These are phyloP conservation scores for rabbit (Oryctolagus cuniculus) DNA, from an alignment of 2,113 vertebrate genomes.

Conservation along the genomic window DNA sequence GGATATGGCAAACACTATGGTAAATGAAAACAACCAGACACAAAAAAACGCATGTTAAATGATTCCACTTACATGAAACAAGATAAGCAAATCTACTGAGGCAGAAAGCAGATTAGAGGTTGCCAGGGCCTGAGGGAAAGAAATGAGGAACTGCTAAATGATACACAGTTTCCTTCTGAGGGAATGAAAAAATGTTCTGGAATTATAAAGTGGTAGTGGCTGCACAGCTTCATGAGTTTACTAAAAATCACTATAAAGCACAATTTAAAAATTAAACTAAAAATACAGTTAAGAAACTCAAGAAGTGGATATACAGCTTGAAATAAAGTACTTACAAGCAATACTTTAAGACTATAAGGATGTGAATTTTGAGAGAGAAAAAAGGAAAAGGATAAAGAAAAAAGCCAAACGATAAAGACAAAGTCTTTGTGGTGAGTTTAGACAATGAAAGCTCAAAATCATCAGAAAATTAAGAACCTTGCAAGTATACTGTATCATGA, in stretches of 20 bases:
- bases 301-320: background rate
- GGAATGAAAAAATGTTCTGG: conserved; percentile 22
- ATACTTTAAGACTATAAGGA: background rate
- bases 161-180: conserved; percentile 7
- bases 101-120: background rate
- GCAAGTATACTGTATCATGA: background rate
- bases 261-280: conserved; percentile 20
- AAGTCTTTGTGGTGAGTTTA: conserved; percentile 19
- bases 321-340: conserved; percentile 51
- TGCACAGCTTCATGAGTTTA: conserved; percentile 2
- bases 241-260: conserved; percentile 32
- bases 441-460: conserved; percentile 9
- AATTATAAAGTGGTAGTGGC: background rate
- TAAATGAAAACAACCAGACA: conserved; percentile 51
- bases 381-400: too few relatives aligned
- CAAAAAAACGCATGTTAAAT: background rate
- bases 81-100: background rate
- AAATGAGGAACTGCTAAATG: background rate
- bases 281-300: conserved; percentile 44
- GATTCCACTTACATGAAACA: conserved; percentile 35
- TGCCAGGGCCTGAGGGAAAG: background rate
- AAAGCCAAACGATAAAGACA: conserved; percentile 30
- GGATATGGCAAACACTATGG: conserved; percentile 2
- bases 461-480: conserved; percentile 55
- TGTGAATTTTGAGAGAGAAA: conserved; percentile 11